Conservation (phyloP, 92 coral and sea anemone species). For the Diadumene lineata region DNA sequence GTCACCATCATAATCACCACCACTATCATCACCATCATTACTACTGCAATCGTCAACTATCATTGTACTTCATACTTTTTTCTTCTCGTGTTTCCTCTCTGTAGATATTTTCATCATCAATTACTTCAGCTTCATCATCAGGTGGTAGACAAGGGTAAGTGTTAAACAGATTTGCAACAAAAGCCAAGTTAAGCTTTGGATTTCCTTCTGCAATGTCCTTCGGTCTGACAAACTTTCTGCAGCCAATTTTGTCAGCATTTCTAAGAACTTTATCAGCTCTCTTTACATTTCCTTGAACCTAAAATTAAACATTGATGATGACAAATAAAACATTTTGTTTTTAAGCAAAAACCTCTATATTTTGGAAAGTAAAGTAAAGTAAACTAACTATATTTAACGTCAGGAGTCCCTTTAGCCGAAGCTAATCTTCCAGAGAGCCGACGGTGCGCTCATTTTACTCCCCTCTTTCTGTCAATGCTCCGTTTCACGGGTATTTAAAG, state of each 20-base stretch:
- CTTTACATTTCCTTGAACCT: constrained; percentile 74
- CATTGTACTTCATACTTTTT: constrained; percentile 34
- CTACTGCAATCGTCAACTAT: not conserved
- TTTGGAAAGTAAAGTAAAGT: no score
- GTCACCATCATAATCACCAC: not conserved
- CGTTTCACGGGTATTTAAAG: no score
- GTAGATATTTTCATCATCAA: constrained; percentile 47
- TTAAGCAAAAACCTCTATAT: no score
- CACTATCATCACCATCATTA: not conserved
- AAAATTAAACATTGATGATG: no score
- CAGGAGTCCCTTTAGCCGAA: no score
- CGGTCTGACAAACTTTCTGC: constrained; percentile 91
- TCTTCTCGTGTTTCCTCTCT: constrained; percentile 80
- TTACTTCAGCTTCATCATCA: constrained; percentile 34
- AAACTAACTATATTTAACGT: no score
- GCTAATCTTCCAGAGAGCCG: no score
- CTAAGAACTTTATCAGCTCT: constrained; percentile 84
- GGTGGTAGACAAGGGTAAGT: constrained; percentile 87
- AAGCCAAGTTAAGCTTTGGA: constrained; percentile 92
- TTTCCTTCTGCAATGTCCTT: constrained; percentile 95
- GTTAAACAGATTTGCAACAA: constrained; percentile 96
- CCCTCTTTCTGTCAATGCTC: no score
- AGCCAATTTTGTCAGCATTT: constrained; percentile 86
- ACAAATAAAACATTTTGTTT: no score
- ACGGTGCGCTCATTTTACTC: no score